phyloP scores from a whole-genome alignment of 2,888 invertebrate species.

The Physocephala rufipes region DNA sequence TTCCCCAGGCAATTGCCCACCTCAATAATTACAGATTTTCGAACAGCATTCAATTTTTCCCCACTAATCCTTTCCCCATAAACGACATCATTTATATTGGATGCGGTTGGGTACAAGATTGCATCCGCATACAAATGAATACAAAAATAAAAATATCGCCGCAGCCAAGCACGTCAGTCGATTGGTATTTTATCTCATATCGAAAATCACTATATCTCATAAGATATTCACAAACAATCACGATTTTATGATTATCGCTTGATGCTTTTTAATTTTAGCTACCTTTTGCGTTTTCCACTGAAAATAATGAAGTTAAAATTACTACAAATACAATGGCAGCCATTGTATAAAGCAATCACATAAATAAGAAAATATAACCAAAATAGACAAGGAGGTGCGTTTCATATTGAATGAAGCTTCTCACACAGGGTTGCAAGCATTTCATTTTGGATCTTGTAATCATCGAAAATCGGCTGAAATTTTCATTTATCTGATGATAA shows the following conservation, averaged over 20 bases:
- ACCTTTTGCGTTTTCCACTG: conserved; percentile 39
- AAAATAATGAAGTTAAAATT: conserved; percentile 41
- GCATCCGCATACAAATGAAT: not conserved
- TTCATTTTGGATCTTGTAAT: not conserved
- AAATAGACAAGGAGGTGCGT: conserved; percentile 41
- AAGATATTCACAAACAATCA: conserved; percentile 2
- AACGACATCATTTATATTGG: too few relatives aligned
- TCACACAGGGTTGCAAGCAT: conserved; percentile 26
- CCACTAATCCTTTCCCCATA: too few relatives aligned
- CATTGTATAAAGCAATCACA: conserved; percentile 38
- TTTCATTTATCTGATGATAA: too few relatives aligned
- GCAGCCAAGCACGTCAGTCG: not conserved
- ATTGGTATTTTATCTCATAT: not conserved
- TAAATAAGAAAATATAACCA: conserved; percentile 37
- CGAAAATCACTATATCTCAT: not conserved
- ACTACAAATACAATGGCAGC: conserved; percentile 42
- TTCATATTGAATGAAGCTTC: conserved; percentile 1
- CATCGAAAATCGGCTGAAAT: too few relatives aligned
- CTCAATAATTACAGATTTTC: too few relatives aligned
- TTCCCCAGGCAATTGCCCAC: too few relatives aligned
- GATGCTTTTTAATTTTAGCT: conserved; percentile 3
- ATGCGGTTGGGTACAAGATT: not conserved
- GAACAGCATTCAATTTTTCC: too few relatives aligned
- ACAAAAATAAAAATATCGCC: conserved; percentile 8
- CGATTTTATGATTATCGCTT: not conserved